A percentile compares a stretch with the other conserved stretches of the same genome.
Conservation (phyloP, 1,140 invertebrate species). For the Lerema accius region DNA sequence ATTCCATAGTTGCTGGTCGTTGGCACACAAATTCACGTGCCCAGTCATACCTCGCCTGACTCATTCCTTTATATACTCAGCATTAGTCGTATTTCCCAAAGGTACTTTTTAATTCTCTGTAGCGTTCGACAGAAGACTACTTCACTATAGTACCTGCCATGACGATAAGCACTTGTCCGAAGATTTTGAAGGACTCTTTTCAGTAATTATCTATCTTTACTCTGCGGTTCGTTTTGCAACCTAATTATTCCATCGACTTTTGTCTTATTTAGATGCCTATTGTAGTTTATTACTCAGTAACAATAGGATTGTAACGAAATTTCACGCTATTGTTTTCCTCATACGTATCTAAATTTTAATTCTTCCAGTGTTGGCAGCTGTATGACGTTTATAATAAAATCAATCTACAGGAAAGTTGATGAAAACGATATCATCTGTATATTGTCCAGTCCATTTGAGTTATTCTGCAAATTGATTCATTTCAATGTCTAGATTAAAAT, state of each 20-base stretch:
- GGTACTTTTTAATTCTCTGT: too few species aligned
- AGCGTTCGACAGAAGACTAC: not conserved
- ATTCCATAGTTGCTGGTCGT: not conserved
- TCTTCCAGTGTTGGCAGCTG: not conserved
- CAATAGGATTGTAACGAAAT: not conserved
- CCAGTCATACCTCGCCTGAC: not conserved
- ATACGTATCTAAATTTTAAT: not conserved
- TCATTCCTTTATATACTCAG: slow-evolving; percentile 4
- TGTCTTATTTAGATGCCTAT: not conserved
- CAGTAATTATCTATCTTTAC: too few species aligned
- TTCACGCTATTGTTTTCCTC: not conserved
- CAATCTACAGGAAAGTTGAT: not conserved
- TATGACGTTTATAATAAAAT: not conserved
- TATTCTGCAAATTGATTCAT: not conserved
- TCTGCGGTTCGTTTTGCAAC: too few species aligned
- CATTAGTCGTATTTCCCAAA: not conserved
- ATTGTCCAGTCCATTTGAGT: not conserved
- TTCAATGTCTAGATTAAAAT: slow-evolving; percentile 2
- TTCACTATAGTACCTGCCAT: too few species aligned
- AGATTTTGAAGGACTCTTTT: too few species aligned
- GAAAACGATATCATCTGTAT: not conserved
- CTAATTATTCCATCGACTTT: too few species aligned
- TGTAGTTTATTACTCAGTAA: not conserved
- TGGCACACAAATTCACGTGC: not conserved
- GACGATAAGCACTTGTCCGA: too few species aligned